Conservation (phyloP, 2,113 vertebrate species). For the Seriola rivoliana region DNA sequence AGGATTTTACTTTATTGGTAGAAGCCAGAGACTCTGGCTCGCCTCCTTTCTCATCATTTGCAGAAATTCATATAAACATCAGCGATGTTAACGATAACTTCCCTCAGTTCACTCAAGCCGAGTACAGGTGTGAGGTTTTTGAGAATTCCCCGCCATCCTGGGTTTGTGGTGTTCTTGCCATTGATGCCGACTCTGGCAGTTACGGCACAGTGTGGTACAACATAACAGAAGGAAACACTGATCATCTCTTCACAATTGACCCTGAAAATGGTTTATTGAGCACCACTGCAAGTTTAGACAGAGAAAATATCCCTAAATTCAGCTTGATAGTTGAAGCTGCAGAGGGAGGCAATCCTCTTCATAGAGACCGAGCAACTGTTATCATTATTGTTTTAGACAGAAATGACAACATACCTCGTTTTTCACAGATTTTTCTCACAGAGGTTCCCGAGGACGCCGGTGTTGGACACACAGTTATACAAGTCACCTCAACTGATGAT, state of each 20-base stretch:
- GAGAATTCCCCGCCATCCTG: constrained; percentile 76
- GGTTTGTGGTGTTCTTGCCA: constrained; percentile 80
- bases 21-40: constrained; percentile 84
- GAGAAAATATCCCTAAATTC: constrained; percentile 77
- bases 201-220: constrained; percentile 78
- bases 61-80: constrained; percentile 77
- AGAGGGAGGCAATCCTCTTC: constrained; percentile 68
- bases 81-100: constrained; percentile 83
- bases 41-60: constrained; percentile 84
- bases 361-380: constrained; percentile 71
- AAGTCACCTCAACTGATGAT: constrained; percentile 77
- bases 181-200: constrained; percentile 78
- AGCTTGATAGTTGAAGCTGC: constrained; percentile 79
- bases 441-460: constrained; percentile 78
- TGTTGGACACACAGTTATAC: constrained; percentile 75
- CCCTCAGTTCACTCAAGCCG: constrained; percentile 78
- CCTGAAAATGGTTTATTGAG: constrained; percentile 76
- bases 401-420: constrained; percentile 85
- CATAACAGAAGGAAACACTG: constrained; percentile 74
- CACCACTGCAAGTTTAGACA: constrained; percentile 78
- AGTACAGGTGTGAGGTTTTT: constrained; percentile 81
- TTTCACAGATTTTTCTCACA: constrained; percentile 78
- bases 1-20: constrained; percentile 76
- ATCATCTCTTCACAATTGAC: constrained; percentile 75
- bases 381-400: constrained; percentile 79